Base-by-base conservation (phyloP, 2,797 vertebrate genomes). In the Pteropus rufus region DNA sequence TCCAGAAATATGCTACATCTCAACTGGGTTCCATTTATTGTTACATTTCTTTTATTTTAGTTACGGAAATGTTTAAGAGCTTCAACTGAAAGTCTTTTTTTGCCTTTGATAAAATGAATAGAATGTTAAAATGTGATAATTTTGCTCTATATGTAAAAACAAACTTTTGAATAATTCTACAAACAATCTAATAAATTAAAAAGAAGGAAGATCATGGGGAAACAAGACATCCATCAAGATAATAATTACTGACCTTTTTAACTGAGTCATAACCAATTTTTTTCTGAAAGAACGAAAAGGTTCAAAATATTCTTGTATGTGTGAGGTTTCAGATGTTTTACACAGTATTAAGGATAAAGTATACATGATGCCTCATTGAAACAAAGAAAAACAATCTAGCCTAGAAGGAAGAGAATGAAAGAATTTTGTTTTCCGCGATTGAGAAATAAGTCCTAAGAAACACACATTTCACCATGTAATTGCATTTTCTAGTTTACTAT, bases 401-500 rank as follows among this genome's bases (percentile, higher is more conserved):
- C 75, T 75, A 56, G 8, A 72, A 87, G 7, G 10, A 67, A 84
- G 56, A 62, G 12, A 76, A 58, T 84, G 89, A 62, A 5, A 86
- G 6, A 86, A 72, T 83, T 44, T 72, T 83, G 19, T 15, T 90
- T 90, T 69, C 72, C 49, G 11, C 3, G 49, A 10, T 34, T 89
- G 46, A 93, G 56, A 95, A 93, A 39, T 31, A 39, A 91, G 18
- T n/a, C 9, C 19, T 52, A 70, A 52, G 21, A 41, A 89, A 75
- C 86, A 73, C 49, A 49, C 6, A 36, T 94, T 89, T 95, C 26
- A 58, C 16, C 16, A 77, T 29, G 14, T 64, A 73, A 86, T 36
- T 86, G 11, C 49, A 44, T 95, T 96, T 90, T 94, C 70, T 58
- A 72, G 34, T 72, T 80, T 65, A 87, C 11, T 89, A 70, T 90